These are phyloP conservation scores for Zapus hudsonius DNA, from an alignment of 2,113 vertebrate species.

Conservation along the genomic window DNA sequence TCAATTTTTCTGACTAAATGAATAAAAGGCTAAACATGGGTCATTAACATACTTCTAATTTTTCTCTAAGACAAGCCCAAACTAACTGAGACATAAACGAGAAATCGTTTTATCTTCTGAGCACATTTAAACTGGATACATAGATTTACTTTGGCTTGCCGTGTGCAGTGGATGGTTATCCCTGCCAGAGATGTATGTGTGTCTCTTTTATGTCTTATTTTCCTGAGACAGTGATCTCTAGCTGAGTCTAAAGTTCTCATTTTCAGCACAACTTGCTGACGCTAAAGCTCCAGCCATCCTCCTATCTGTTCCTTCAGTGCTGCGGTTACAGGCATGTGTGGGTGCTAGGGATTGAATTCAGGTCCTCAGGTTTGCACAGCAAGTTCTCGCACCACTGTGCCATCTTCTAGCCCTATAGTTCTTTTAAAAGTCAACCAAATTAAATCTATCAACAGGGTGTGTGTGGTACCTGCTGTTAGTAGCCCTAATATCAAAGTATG, in stretches of 20 bases:
- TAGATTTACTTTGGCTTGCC: background rate
- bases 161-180: background rate
- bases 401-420: background rate
- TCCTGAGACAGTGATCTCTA: too few species aligned
- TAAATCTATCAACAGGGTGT: background rate
- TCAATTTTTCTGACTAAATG: constrained; percentile 71
- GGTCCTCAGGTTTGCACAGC: too few species aligned
- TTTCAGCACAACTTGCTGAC: too few species aligned
- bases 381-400: too few species aligned
- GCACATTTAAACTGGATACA: background rate
- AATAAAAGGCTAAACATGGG: constrained; percentile 41
- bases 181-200: background rate
- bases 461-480: background rate
- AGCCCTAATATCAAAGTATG: background rate
- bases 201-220: too few species aligned
- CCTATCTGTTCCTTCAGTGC: too few species aligned
- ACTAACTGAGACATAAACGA: constrained; percentile 11
- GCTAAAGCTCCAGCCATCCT: too few species aligned
- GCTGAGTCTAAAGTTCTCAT: too few species aligned
- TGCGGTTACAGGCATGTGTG: too few species aligned
- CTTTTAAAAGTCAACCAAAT: background rate
- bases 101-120: constrained; percentile 54
- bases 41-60: constrained; percentile 65
- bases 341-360: too few species aligned
- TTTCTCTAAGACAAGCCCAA: constrained; percentile 49